Evolutionary conservation across 2,113 vertebrate genomes (phyloP).

Genomic region (Antigone vipio): DNA sequence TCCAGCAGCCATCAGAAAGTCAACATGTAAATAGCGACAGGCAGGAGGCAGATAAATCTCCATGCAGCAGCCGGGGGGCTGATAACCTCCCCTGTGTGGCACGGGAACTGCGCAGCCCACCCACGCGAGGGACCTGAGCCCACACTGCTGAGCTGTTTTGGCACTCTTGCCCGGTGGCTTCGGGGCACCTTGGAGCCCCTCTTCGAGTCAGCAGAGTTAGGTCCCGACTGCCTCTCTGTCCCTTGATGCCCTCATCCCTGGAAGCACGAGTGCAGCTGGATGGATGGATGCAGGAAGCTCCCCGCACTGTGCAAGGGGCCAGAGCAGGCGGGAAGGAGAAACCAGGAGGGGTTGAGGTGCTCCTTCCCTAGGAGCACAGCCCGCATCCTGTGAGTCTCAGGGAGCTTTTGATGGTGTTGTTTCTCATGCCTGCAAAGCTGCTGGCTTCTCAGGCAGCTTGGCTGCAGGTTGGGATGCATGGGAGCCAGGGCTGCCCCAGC

Average conservation of each 20-base stretch:
- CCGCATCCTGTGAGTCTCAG: fast-evolving
- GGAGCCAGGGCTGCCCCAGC: background rate
- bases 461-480: background rate
- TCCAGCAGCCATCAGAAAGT: background rate
- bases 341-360: background rate
- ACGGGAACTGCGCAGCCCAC: fast-evolving
- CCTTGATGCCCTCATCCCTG: background rate
- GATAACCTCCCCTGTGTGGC: background rate
- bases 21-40: background rate
- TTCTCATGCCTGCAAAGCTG: background rate
- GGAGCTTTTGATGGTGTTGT: background rate
- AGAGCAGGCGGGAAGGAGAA: background rate
- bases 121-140: background rate
- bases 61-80: background rate
- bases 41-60: background rate
- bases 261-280: background rate
- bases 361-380: background rate
- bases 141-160: background rate
- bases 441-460: background rate
- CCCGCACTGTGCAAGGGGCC: background rate
- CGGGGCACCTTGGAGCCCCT: background rate
- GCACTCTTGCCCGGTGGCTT: background rate
- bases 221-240: background rate
- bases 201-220: background rate
- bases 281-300: background rate